Evolutionary conservation across 2,797 vertebrate species (phyloP), one percentile per base, ranked within the genome.

Genomic region (Pseudochirops cupreus): DNA sequence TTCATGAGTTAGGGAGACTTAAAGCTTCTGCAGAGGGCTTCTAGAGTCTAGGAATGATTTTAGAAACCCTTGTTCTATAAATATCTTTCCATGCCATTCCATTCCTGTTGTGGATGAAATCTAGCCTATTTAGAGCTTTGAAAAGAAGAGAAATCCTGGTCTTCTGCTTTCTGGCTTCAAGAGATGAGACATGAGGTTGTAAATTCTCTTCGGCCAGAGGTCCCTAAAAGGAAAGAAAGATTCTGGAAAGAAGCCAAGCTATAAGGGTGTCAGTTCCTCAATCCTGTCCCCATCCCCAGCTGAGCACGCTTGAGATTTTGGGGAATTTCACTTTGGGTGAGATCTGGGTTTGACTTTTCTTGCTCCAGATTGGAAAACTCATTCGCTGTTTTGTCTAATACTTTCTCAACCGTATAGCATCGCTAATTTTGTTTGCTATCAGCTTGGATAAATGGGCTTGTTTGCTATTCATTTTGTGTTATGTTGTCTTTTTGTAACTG

Each of bases 71-170:
- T 91, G 54, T 55, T 52, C 91, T 92, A 56, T 91, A 96, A 91
- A 90, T 53, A 82, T n/a, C 82, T 96, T 93, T 95, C 94, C 55
- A 95, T 92, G 95, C 53, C 87, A 95, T 92, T 91, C 92, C 90
- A 33, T 74, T 59, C 94, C 52, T 56, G 56, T 94, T 98, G 67
- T 67, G 91, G 92, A 95, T 29, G 94, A 97, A 97, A 93, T 94
- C n/a, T 57, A 87, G 67, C 14, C 31, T 67, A 67, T n/a, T 67
- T n/a, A 67, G 62, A n/a, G 59, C 31, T 67, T n/a, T n/a, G 13
- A 67, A 67, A 67, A 67, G 28, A 29, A 67, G 18, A 74, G 16
- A 18, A 14, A 74, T 39, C 5, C 67, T 74, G 67, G 16, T 21
- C 16, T 39, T 74, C 67, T 39, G 5, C 39, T 21, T 74, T 39